These are phyloP conservation scores for Lerema accius DNA, from an alignment of 1,140 invertebrate species.

Conservation along the genomic window DNA sequence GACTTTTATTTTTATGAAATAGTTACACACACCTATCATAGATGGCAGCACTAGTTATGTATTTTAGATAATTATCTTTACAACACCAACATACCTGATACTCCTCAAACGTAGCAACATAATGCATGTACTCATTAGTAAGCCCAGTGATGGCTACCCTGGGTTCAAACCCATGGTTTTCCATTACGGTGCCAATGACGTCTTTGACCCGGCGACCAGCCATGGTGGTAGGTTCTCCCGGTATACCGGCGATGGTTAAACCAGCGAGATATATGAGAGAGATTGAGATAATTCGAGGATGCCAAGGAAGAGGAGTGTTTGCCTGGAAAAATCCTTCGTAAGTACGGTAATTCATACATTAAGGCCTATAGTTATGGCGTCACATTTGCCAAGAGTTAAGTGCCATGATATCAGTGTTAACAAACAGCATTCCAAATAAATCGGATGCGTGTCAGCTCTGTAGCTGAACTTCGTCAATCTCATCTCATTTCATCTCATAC, in stretches of 20 bases:
- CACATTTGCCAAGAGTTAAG: too few relatives aligned
- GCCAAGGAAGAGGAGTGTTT: slow-evolving; percentile 93
- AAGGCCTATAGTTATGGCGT: too few relatives aligned
- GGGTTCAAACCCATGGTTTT: slow-evolving; percentile 63
- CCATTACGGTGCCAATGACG: slow-evolving; percentile 82
- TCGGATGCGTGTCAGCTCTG: too few relatives aligned
- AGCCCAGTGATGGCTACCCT: slow-evolving; percentile 92
- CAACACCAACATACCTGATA: slow-evolving; percentile 87
- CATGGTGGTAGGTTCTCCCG: slow-evolving; percentile 98
- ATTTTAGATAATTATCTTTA: not conserved
- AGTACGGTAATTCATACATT: too few relatives aligned
- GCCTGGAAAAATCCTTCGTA: slow-evolving; percentile 89
- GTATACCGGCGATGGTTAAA: slow-evolving; percentile 89
- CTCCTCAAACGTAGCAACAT: slow-evolving; percentile 95
- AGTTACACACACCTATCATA: too few relatives aligned
- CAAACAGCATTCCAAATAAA: too few relatives aligned
- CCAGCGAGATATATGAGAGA: slow-evolving; percentile 91
- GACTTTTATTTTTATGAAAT: not conserved
- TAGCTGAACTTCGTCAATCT: too few relatives aligned
- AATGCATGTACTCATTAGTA: slow-evolving; percentile 95
- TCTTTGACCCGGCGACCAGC: slow-evolving; percentile 91
- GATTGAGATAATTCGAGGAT: slow-evolving; percentile 91
- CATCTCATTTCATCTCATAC: too few relatives aligned
- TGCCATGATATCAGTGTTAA: too few relatives aligned
- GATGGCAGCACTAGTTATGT: too few relatives aligned